These are phyloP conservation scores for Crenichthys baileyi DNA, from an alignment of 2,797 vertebrate genomes.

Conservation along the genomic window DNA sequence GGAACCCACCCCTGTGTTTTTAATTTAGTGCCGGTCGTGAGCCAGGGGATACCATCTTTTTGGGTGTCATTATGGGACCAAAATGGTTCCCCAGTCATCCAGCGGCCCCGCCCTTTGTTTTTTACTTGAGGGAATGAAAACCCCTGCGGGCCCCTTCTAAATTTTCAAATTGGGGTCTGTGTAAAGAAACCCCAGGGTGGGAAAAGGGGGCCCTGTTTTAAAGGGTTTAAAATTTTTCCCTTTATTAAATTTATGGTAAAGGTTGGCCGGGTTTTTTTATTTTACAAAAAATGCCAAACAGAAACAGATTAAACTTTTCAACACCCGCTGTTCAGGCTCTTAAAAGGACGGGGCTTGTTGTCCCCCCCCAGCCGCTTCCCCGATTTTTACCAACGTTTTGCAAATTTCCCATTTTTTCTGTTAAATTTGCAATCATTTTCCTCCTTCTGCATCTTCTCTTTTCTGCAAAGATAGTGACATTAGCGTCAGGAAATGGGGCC, in stretches of 20 bases:
- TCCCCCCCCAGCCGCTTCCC: too few species aligned
- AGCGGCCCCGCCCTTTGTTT: slow-evolving; percentile 52
- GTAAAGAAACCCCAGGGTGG: slow-evolving; percentile 75
- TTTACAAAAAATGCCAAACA: too few species aligned
- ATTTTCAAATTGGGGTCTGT: too few species aligned
- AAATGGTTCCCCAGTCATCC: slow-evolving; percentile 71
- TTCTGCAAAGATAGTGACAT: slow-evolving; percentile 41
- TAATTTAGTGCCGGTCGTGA: slow-evolving; percentile 33
- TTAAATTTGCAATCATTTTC: slow-evolving; percentile 36
- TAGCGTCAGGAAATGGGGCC: slow-evolving; percentile 68
- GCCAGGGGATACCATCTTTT: slow-evolving; percentile 51
- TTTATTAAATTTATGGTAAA: too few species aligned
- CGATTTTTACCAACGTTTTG: too few species aligned
- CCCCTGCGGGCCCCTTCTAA: slow-evolving; percentile 67
- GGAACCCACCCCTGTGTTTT: slow-evolving; percentile 46
- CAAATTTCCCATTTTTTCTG: too few species aligned
- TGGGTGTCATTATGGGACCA: slow-evolving; percentile 69
- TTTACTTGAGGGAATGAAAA: slow-evolving; percentile 72
- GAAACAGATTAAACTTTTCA: too few species aligned
- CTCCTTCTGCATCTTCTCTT: slow-evolving; percentile 26
- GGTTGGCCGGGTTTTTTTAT: too few species aligned
- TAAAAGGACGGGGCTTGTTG: too few species aligned
- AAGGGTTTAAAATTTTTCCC: too few species aligned
- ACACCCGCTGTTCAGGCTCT: too few species aligned
- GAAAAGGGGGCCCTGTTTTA: slow-evolving; percentile 61